Conservation (phyloP, 2,113 vertebrate genomes). For the Condylura cristata region DNA sequence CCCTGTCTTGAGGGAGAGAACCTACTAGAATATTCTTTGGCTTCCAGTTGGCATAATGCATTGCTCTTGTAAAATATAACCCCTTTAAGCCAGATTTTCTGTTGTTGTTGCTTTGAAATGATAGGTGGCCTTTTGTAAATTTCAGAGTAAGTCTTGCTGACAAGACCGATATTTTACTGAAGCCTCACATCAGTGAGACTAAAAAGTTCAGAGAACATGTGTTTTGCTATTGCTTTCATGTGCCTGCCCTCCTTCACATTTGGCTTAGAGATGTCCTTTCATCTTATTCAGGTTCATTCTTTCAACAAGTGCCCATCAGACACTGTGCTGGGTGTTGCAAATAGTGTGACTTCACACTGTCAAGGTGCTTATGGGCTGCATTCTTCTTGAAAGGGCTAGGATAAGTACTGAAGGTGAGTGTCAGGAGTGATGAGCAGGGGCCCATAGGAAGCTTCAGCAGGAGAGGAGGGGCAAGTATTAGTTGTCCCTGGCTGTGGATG, state of each 20-base stretch:
- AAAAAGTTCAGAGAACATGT: conserved; percentile 6
- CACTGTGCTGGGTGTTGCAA: background rate
- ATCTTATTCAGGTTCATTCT: background rate
- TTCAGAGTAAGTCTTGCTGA: background rate
- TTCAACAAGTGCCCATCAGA: background rate
- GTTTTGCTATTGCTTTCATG: background rate
- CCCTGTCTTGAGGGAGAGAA: background rate
- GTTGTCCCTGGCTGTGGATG: background rate
- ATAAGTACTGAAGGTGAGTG: background rate
- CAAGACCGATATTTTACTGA: background rate
- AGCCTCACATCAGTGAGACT: background rate
- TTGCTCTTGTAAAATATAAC: background rate
- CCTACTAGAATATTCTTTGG: background rate
- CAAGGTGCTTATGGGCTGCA: accelerated
- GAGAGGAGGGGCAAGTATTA: background rate
- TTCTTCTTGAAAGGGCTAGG: background rate
- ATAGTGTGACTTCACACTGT: background rate
- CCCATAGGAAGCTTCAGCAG: background rate
- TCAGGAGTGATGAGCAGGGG: too few relatives aligned
- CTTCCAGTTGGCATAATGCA: background rate
- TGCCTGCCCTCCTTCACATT: background rate
- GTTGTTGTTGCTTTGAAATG: background rate
- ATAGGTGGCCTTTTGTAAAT: conserved; percentile 36
- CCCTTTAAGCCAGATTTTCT: background rate
- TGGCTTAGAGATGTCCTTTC: background rate